Conservation (phyloP, 1,140 invertebrate species). For the Copidosoma floridanum region DNA sequence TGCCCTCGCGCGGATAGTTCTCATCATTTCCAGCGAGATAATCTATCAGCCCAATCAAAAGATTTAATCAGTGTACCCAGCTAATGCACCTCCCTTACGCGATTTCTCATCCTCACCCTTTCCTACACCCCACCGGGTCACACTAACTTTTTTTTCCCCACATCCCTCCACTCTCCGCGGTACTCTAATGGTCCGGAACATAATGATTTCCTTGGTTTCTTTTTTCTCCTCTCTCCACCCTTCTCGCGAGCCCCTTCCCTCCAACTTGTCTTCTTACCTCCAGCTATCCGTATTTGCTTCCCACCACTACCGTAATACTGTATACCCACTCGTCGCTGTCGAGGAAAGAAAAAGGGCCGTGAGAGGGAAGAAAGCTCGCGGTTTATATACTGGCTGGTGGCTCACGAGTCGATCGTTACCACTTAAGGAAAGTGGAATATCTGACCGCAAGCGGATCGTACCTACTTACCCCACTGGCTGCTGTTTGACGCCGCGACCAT, state of each 20-base stretch:
- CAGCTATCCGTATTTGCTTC: too few relatives aligned
- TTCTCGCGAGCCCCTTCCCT: background rate
- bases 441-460: constrained; percentile 27
- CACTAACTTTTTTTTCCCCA: background rate
- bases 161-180: background rate
- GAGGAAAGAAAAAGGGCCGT: background rate
- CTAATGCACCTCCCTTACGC: constrained; percentile 1
- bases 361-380: background rate
- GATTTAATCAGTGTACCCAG: constrained; percentile 8
- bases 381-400: background rate
- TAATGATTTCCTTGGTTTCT: constrained; percentile 4
- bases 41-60: background rate
- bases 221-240: background rate
- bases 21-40: too few relatives aligned
- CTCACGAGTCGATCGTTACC: constrained; percentile 15
- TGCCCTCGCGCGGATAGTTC: too few relatives aligned
- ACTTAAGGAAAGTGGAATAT: constrained; percentile 29
- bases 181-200: constrained; percentile 9
- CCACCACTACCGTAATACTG: too few relatives aligned
- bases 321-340: too few relatives aligned
- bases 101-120: background rate
- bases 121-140: too few relatives aligned
- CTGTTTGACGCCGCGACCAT: constrained; percentile 19
- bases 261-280: too few relatives aligned
- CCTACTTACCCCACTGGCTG: constrained; percentile 18